Base-by-base conservation (phyloP, 2,888 invertebrate species). In the Notodonta dromedarius region DNA sequence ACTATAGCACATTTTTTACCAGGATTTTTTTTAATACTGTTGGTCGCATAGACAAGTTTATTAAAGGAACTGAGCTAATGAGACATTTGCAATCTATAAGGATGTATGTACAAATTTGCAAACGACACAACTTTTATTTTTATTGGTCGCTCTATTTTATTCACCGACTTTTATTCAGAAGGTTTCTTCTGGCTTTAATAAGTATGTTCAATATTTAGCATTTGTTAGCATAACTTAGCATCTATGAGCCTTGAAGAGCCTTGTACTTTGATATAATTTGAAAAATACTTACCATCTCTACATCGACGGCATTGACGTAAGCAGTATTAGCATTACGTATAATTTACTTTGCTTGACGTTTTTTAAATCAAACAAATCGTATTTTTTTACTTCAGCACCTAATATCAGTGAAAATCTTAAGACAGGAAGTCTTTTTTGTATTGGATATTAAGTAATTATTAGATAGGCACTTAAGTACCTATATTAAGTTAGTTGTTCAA, bases 191-290 rank as follows among this genome's bases (percentile, higher is more conserved):
- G 46, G 46, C n/a, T 46, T 9, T 46, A 46, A 46, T 5, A 46
- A 46, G 13, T 4, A 11, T n/a, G 46, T 4, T 16, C 50, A 16
- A 50, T 50, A 35, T 59, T 66, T 64, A 69, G 62, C 12, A 50
- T 24, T 61, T 13, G 55, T 66, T 69, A 64, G 48, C 57, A 35
- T 32, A 60, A 57, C 58, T 57, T 62, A 55, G 39, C 52, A 51
- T n/a, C 8, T 51, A 32, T 16, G 53, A 52, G 62, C 73, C 69
- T 63, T 66, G 24, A 24, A 40, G 32, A 24, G 42, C 62, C 62
- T 68, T 63, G 61, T 40, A 56, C 57, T 60, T 56, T 53, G 56
- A 39, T 56, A 40, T 53, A 59, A 35, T 32, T 52, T 32, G 0
- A 16, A 50, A 50, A 16, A 16, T 16, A 16, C 5, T 24, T 24